Conservation (phyloP, 2,113 vertebrate genomes). For the Varanus salvator region DNA sequence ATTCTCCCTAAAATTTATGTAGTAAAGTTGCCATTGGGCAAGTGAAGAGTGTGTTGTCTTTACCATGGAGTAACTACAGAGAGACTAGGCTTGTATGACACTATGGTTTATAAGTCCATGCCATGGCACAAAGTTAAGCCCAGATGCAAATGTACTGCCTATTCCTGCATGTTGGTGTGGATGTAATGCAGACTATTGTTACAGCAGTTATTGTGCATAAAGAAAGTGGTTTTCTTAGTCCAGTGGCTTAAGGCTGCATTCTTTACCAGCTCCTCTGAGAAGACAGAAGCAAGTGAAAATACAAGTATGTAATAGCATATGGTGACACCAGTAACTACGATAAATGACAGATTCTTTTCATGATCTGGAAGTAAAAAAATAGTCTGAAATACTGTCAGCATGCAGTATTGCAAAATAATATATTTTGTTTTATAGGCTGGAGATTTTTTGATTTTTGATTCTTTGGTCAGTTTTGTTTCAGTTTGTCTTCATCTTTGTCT, state of each 20-base stretch:
- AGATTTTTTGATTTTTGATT: slow-evolving; percentile 19
- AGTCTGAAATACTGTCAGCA: not conserved
- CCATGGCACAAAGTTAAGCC: not conserved
- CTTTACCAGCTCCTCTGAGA: not conserved
- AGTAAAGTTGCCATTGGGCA: too few relatives aligned
- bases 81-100: too few relatives aligned
- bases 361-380: not conserved
- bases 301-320: not conserved
- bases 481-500: not conserved
- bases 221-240: not conserved
- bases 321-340: slow-evolving; percentile 10
- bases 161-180: not conserved
- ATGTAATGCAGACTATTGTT: not conserved
- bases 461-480: not conserved
- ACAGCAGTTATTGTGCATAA: not conserved
- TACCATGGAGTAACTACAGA: too few relatives aligned
- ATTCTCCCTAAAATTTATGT: too few relatives aligned
- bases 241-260: not conserved
- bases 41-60: too few relatives aligned
- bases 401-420: too few relatives aligned
- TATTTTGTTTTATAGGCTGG: not conserved
- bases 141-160: not conserved
- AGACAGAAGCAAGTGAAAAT: not conserved
- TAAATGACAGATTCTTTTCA: slow-evolving; percentile 6
- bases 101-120: too few relatives aligned